A percentile compares a stretch with the other conserved stretches of the same genome.
Conservation (phyloP, 2,797 vertebrate genomes). For the Denticeps clupeoides region DNA sequence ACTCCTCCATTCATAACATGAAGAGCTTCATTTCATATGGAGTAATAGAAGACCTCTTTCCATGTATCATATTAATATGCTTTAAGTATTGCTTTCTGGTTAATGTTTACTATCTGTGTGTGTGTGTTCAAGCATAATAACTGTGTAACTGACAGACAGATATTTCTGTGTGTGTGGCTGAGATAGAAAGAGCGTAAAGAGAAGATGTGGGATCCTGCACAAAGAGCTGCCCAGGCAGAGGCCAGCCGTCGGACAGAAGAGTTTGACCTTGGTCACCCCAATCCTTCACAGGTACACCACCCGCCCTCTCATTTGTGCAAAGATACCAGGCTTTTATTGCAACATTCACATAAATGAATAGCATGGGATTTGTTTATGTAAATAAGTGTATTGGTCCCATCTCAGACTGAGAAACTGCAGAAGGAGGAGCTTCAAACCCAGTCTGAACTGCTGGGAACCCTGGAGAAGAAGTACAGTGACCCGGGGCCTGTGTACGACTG, state of each 20-base stretch:
- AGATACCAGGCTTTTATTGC: background rate
- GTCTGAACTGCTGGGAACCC: slow-evolving; percentile 78
- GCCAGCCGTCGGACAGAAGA: slow-evolving; percentile 84
- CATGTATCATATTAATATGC: no score
- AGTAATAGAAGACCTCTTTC: no score
- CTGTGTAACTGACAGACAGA: no score
- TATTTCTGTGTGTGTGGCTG: background rate
- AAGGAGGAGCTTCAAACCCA: slow-evolving; percentile 91
- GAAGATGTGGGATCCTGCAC: slow-evolving; percentile 90
- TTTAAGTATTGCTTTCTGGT: background rate
- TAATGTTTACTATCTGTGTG: background rate
- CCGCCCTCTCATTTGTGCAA: background rate
- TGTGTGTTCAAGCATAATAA: background rate
- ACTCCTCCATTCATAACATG: no score
- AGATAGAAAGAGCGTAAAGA: slow-evolving; percentile 92
- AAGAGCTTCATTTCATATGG: no score
- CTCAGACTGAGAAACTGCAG: slow-evolving; percentile 81
- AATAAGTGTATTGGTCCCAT: no score
- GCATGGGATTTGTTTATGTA: no score
- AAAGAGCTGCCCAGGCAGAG: slow-evolving; percentile 80
- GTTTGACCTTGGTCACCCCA: slow-evolving; percentile 73
- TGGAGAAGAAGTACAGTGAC: slow-evolving; percentile 96
- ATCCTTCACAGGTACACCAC: slow-evolving; percentile 71
- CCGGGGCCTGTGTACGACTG: slow-evolving; percentile 95
- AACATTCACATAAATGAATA: no score